Evolutionary conservation across 2,797 vertebrate genomes (phyloP), one percentile per base, ranked within the genome.

Genomic region (Poeciliopsis paucimaculata): DNA sequence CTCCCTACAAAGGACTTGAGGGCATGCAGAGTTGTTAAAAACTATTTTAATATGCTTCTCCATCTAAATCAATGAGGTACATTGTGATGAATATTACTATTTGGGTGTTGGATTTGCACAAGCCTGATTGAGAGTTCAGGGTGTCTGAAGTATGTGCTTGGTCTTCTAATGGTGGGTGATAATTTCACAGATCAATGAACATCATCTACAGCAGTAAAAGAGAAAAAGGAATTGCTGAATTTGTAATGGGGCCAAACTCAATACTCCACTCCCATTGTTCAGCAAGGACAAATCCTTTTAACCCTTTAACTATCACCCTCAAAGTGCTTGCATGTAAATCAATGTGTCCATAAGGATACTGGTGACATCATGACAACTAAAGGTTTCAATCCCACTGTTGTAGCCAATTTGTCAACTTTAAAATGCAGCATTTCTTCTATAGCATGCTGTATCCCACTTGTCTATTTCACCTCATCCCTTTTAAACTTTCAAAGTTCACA

Each of bases 141-240:
- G 89, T 46, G 75, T 77, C 84, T 92, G 91, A 94, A 87, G 92
- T 85, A 93, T 92, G 90, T 86, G 91, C 83, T 82, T 81, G 83
- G 79, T 74, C 83, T 93, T 94, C 87, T 93, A 95, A 94, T 90
- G 90, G 92, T 87, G 79, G 85, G 91, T 94, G 93, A 94, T 95
- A 93, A 95, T 96, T 96, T 95, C 94, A 95, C 92, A 94, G 94
- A 95, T 95, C 94, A 94, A 94, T 94, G 93, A 92, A 89, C 94
- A 95, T 95, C 93, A 95, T 93, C 93, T 92, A 91, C 90, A 83
- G 92, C 80, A 74, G 86, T 91, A 83, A 93, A 89, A 57, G 45
- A 77, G 84, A 83, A 81, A 92, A 89, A 78, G 8, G 39, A 70
- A 70, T 70, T 12, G 84, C 86, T 89, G 89, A 92, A 90, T 92